Evolutionary conservation across 2,888 invertebrate genomes (phyloP), one percentile per base, ranked within the genome.

Genomic region (Platypus cylindrus): DNA sequence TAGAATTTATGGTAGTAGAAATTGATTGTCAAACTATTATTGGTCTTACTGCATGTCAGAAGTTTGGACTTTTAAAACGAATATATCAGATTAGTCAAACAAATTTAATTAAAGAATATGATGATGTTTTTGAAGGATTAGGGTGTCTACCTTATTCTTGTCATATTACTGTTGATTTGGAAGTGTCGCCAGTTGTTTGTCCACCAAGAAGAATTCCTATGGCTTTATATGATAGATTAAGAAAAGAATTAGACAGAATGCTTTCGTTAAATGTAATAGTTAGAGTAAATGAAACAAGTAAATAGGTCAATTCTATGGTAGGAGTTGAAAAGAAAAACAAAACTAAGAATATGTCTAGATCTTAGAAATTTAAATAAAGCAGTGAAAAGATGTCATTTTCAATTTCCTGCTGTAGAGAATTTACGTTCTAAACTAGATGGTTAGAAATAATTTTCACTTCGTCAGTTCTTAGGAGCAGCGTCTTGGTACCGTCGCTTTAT

Each of bases 401-500:
- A n/a, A n/a, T n/a, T n/a, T n/a, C n/a, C n/a, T n/a, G n/a, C n/a
- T n/a, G n/a, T n/a, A n/a, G n/a, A n/a, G n/a, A n/a, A n/a, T n/a
- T n/a, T n/a, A n/a, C n/a, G n/a, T n/a, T n/a, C n/a, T n/a, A n/a
- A n/a, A n/a, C n/a, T n/a, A n/a, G n/a, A n/a, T n/a, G n/a, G n/a
- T n/a, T n/a, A n/a, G n/a, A n/a, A n/a, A n/a, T n/a, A n/a, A n/a
- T n/a, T n/a, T n/a, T n/a, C n/a, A n/a, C 17, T 35, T 3, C 15
- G 35, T 8, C 22, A 24, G 9, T 35, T 35, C 14, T 17, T 35
- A 7, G 33, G 33, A 12, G 16, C 31, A 3, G 36, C 31, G 5
- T 31, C 29, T 3, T 37, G 23, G 23, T 37, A 37, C 13, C 20
- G 33, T n/a, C 27, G 33, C 5, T 32, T 33, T 24, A 29, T 37